These are phyloP conservation scores for Caenorhabditis tropicalis DNA, from an alignment of 1,140 invertebrate species.

Conservation along the genomic window DNA sequence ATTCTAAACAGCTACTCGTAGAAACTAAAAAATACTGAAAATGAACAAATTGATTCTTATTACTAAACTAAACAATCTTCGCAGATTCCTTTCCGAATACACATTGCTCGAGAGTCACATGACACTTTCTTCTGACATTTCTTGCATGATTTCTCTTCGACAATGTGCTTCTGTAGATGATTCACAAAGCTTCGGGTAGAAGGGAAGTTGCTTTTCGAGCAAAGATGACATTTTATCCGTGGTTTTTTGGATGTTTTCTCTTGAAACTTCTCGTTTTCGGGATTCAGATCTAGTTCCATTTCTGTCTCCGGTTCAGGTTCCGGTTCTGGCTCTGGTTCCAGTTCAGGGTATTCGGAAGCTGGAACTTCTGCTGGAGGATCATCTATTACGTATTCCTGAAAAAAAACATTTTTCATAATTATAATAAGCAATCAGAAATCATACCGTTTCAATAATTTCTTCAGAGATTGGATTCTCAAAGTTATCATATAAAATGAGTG, in stretches of 20 bases:
- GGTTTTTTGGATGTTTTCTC: not conserved
- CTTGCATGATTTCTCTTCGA: not conserved
- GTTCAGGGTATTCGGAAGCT: not conserved
- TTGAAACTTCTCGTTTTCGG: not conserved
- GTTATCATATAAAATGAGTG: not conserved
- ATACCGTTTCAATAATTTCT: constrained; percentile 16
- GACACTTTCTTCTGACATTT: not conserved
- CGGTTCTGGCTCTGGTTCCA: not conserved
- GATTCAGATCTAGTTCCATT: too few relatives aligned
- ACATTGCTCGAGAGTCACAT: not conserved
- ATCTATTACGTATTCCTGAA: not conserved
- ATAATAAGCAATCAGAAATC: not conserved
- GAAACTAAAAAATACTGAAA: too few relatives aligned
- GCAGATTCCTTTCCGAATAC: not conserved
- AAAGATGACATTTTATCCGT: not conserved
- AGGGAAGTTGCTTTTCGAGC: not conserved
- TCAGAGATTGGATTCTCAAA: constrained; percentile 18
- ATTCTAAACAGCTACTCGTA: too few relatives aligned
- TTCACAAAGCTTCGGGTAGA: not conserved
- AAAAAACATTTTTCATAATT: not conserved
- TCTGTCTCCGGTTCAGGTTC: not conserved
- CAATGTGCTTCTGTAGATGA: constrained; percentile 7
- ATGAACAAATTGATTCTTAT: too few relatives aligned
- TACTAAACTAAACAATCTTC: not conserved
- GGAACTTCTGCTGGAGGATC: not conserved